Conservation (phyloP, 2,113 vertebrate genomes). For the Opisthocomus hoazin region DNA sequence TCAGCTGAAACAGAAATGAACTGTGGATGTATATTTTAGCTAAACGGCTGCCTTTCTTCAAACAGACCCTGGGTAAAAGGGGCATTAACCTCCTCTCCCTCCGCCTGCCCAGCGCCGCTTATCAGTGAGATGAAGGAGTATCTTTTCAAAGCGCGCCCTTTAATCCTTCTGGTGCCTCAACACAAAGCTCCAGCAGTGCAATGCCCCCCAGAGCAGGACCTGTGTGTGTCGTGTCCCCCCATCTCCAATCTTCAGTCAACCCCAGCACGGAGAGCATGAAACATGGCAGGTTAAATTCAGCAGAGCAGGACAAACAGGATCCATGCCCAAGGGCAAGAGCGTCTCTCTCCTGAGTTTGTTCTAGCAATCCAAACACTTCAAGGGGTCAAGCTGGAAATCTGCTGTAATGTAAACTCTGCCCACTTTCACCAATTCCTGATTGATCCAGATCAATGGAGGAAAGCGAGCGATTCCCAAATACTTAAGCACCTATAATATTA, state of each 20-base stretch:
- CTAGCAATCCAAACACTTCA: neutral
- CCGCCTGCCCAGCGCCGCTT: neutral
- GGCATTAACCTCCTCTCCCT: neutral
- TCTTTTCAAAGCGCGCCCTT: neutral
- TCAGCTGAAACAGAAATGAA: conserved; percentile 34
- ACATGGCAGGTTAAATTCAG: neutral
- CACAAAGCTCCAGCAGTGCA: neutral
- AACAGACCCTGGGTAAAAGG: neutral
- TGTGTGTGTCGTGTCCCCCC: rapidly evolving
- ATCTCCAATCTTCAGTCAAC: neutral
- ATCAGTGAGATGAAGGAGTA: neutral
- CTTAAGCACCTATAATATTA: neutral
- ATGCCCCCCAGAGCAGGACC: neutral
- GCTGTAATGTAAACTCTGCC: neutral
- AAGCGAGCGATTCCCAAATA: neutral
- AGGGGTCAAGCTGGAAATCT: neutral
- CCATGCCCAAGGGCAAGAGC: neutral
- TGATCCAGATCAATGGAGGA: neutral
- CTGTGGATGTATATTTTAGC: conserved; percentile 6
- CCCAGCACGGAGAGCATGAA: neutral
- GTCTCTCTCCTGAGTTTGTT: neutral
- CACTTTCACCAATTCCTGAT: neutral
- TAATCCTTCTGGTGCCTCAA: neutral
- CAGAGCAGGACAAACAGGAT: conserved; percentile 26
- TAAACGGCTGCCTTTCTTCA: neutral